Base-by-base conservation (phyloP, 2,888 invertebrate genomes). In the Aspidapion aeneum region DNA sequence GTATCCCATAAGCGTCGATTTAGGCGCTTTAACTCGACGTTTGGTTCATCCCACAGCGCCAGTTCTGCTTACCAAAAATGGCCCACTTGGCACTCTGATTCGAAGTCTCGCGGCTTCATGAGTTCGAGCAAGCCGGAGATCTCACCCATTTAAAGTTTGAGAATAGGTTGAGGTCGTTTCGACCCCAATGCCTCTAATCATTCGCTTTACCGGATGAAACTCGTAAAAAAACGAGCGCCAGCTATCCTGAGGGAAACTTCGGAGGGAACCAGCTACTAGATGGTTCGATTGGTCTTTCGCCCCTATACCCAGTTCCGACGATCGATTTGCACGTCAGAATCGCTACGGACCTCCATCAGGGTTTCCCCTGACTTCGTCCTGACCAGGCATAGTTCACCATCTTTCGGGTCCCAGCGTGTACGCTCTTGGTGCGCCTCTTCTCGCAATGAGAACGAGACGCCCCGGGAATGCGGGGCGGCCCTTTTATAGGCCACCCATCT, bases 321-420 rank as follows among this genome's bases (percentile, higher is more conserved):
- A 88, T 87, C 87, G 87, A 89, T 89, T 89, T 88, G 87, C 87
- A 87, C 86, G 86, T 88, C 87, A 88, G 87, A 87, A 86, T 83
- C 86, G 86, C 86, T 87, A 79, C 86, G 86, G 85, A 84, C 86
- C 84, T 87, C 87, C 86, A 87, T 83, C 86, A 85, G 82, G 83
- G 84, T 86, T 86, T 85, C 86, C 84, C 83, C 84, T 83, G 86
- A 80, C 86, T 86, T 87, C 85, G 79, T 83, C 85, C 86, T 86
- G 83, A 83, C 83, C 86, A 85, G 84, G 86, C 85, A 87, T 86
- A 86, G 86, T 86, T 87, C 87, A 87, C 86, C 85, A 87, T 87
- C 86, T 86, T 63, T 87, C 86, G 85, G 86, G 85, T 87, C 84
- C 84, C 85, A 87, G 82, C 84, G 82, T 83, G 81, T 85, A 81